Conservation (phyloP, 2,888 invertebrate species). For the Limenitis camilla region DNA sequence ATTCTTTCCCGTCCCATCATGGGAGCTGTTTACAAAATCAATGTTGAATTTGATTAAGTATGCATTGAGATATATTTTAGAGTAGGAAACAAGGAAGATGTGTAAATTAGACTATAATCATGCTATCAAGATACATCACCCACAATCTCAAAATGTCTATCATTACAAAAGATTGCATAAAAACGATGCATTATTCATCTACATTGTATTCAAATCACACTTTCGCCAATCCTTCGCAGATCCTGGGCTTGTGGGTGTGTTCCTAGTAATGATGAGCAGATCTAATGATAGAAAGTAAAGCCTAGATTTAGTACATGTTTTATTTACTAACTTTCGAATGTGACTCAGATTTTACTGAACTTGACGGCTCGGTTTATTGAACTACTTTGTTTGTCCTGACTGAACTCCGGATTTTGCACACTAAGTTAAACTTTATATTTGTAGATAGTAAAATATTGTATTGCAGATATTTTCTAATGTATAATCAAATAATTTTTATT, state of each 20-base stretch:
- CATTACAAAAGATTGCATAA: slow-evolving; percentile 56
- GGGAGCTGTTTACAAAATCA: too few species aligned
- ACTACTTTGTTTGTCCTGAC: too few species aligned
- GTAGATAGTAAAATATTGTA: too few species aligned
- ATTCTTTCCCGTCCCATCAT: too few species aligned
- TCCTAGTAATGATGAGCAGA: slow-evolving; percentile 19
- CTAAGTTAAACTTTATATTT: too few species aligned
- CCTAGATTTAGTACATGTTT: slow-evolving; percentile 12
- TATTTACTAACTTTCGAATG: slow-evolving; percentile 19
- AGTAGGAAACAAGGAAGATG: too few species aligned
- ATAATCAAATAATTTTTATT: too few species aligned
- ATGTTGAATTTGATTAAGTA: too few species aligned
- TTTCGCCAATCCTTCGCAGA: slow-evolving; percentile 69
- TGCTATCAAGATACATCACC: slow-evolving; percentile 17
- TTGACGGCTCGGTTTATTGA: too few species aligned
- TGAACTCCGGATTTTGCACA: too few species aligned
- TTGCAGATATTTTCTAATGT: too few species aligned
- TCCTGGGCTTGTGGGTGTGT: slow-evolving; percentile 41
- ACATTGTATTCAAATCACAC: slow-evolving; percentile 71
- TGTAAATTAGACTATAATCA: not conserved
- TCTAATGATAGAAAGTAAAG: slow-evolving; percentile 16
- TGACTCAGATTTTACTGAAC: slow-evolving; percentile 1
- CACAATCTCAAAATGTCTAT: slow-evolving; percentile 29
- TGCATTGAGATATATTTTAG: too few species aligned
- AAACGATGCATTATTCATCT: slow-evolving; percentile 65